Evolutionary conservation across 2,113 vertebrate species (phyloP), one percentile per base, ranked within the genome.

Genomic region (Lutjanus erythropterus): DNA sequence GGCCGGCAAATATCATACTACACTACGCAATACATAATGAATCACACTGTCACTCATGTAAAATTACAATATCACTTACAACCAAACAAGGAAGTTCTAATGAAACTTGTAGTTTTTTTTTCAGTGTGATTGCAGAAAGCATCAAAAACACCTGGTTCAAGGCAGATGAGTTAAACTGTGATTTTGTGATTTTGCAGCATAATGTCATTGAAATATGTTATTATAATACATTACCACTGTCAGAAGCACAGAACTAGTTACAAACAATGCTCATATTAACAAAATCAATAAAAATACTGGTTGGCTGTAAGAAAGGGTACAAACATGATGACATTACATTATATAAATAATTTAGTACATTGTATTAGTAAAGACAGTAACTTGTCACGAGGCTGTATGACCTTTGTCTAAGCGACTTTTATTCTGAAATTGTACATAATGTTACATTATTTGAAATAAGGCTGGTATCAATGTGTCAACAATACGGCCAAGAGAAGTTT

Each of bases 361-460:
- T 23, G 6, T 37, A 10, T 6, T 16, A 50, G 61, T 21, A 21
- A 46, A 46, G 27, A 35, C 10, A 55, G 0, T 18, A 59, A n/a
- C 12, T 12, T 41, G 4, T 15, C 9, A 25, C 11, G n/a, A 21
- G 27, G 3, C 0, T 44, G 1, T 29, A 66, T 6, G 6, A 61
- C 9, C 27, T 31, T 42, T 21, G 3, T 50, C n/a, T 41, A 3
- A 5, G 23, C 14, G 23, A 19, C 31, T 41, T 81, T 65, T 65
- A n/a, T 75, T 49, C 16, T 58, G 14, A 53, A 60, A 69, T 53
- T 9, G n/a, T 11, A 59, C n/a, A 39, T 44, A 39, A 31, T 19
- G 41, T 56, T 39, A 18, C 41, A 58, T 44, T 14, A 53, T 52
- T 27, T 49, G 1, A 70, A 41, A 18, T 49, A 0, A 67, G 66